A percentile compares a stretch with the other conserved stretches of the same genome.
These are phyloP conservation scores for Regulus satrapa DNA, from an alignment of 2,113 vertebrate genomes.

Conservation along the genomic window DNA sequence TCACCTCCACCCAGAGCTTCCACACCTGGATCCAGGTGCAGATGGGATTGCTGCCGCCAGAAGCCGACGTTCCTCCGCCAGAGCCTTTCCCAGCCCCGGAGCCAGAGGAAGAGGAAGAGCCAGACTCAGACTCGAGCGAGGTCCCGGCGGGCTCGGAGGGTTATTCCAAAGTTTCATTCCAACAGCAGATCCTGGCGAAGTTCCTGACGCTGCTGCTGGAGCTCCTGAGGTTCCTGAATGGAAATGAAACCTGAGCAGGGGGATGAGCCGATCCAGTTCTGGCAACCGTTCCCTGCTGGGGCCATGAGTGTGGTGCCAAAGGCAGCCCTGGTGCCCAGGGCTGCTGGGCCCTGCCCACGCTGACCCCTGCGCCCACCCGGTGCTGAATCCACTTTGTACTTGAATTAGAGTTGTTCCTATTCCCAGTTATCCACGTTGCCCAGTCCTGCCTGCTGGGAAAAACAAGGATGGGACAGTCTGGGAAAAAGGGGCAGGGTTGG, in stretches of 20 bases:
- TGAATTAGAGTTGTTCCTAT: background rate
- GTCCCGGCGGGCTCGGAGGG: background rate
- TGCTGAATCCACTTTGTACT: background rate
- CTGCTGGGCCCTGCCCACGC: background rate
- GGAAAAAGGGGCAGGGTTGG: background rate
- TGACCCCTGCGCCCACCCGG: background rate
- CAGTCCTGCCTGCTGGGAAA: no score
- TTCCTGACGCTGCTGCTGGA: background rate
- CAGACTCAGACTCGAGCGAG: background rate
- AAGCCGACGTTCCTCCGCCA: background rate
- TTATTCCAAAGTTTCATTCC: background rate
- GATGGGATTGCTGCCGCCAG: background rate
- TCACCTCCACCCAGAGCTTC: no score
- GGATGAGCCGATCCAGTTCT: background rate
- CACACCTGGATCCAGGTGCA: no score
- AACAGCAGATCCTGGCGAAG: background rate
- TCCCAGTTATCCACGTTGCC: no score
- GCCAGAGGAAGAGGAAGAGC: background rate
- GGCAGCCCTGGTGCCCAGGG: background rate
- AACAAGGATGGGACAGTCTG: accelerated
- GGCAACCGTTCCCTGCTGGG: background rate
- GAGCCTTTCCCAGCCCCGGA: background rate
- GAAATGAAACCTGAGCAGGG: background rate
- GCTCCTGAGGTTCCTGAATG: background rate
- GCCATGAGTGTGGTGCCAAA: background rate